phyloP scores from a whole-genome alignment of 2,113 vertebrate species.

The Balaeniceps rex region DNA sequence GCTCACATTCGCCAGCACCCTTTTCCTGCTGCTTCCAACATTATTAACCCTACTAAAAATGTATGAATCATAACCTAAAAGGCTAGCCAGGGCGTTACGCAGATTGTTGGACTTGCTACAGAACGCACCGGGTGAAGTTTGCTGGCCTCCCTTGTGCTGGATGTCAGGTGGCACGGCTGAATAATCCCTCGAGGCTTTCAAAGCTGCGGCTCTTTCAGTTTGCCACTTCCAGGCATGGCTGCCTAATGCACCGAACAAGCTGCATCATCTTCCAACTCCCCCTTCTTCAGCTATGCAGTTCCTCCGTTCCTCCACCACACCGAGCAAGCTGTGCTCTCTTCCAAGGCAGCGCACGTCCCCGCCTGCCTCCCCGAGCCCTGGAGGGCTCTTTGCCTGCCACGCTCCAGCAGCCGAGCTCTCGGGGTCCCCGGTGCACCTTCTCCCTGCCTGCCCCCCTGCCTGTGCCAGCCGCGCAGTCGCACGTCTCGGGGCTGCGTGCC shows the following conservation, averaged over 20 bases:
- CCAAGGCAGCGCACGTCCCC: slow-evolving; percentile 23
- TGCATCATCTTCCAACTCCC: slow-evolving; percentile 5
- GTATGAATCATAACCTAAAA: not conserved
- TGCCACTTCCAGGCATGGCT: slow-evolving; percentile 28
- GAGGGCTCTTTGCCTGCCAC: slow-evolving; percentile 14
- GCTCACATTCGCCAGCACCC: not conserved
- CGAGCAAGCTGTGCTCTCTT: not conserved
- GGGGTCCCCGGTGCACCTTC: not conserved
- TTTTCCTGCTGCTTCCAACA: not conserved
- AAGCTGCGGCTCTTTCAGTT: not conserved
- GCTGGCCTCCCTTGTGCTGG: not conserved
- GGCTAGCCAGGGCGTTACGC: not conserved
- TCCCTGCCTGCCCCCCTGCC: not conserved
- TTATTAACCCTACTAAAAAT: not conserved
- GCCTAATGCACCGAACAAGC: slow-evolving; percentile 2
- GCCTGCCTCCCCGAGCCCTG: slow-evolving; percentile 1
- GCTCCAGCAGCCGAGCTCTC: not conserved
- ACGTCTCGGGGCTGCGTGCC: not conserved
- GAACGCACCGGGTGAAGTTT: not conserved
- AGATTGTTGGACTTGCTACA: not conserved
- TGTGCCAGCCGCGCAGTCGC: not conserved
- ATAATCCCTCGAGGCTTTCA: not conserved
- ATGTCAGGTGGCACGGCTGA: not conserved
- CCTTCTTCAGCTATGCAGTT: not conserved
- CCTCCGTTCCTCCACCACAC: not conserved